phyloP scores from a whole-genome alignment of 2,888 invertebrate genomes.

The Agelastica alni region DNA sequence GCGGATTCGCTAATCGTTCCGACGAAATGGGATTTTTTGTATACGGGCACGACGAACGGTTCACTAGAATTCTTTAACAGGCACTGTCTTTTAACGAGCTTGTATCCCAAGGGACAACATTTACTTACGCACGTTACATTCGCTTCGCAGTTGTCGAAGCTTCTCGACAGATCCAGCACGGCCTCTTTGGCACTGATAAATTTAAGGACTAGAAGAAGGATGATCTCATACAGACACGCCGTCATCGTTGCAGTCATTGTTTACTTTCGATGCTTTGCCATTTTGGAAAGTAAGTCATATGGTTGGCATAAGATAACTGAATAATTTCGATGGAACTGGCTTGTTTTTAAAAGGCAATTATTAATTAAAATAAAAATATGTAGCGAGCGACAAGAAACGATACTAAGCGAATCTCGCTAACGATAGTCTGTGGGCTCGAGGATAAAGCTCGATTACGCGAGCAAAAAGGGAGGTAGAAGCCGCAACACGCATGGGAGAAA shows the following conservation, averaged over 20 bases:
- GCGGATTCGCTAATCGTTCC: neutral
- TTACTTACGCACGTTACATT: slow-evolving; percentile 5
- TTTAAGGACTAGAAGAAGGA: slow-evolving; percentile 8
- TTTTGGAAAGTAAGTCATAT: slow-evolving; percentile 12
- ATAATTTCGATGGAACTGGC: slow-evolving; percentile 3
- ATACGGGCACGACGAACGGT: neutral
- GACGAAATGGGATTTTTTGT: neutral
- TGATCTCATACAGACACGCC: slow-evolving; percentile 14
- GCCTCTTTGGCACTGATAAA: neutral
- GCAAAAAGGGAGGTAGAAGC: neutral
- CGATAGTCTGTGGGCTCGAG: slow-evolving; percentile 20
- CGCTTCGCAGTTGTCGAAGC: slow-evolving; percentile 8
- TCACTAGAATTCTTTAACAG: slow-evolving; percentile 2
- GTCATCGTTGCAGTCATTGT: slow-evolving; percentile 16
- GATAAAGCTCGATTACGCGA: neutral
- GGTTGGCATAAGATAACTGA: slow-evolving; percentile 13
- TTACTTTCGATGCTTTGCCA: slow-evolving; percentile 1
- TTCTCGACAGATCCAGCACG: neutral
- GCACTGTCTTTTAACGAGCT: neutral
- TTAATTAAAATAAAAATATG: slow-evolving; percentile 22
- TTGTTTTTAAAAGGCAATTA: slow-evolving; percentile 26
- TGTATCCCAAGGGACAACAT: slow-evolving; percentile 7
- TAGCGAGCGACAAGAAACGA: slow-evolving; percentile 26
- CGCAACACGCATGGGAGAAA: neutral
- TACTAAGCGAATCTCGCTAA: slow-evolving; percentile 20